Base-by-base conservation (phyloP, 1,140 invertebrate genomes). In the Ceratosolen solmsi region DNA sequence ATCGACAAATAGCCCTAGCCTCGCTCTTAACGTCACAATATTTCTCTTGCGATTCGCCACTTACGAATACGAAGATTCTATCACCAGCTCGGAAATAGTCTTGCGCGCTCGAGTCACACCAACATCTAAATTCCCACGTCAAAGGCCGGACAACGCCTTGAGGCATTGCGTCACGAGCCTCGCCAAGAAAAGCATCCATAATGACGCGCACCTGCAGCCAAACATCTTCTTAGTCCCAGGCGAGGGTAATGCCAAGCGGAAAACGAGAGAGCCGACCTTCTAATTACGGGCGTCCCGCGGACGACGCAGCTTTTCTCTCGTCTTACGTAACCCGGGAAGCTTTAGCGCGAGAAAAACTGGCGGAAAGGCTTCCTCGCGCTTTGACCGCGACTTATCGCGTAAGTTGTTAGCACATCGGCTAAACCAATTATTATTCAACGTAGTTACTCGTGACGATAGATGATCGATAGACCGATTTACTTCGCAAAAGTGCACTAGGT, bases 261-360 rank as follows among this genome's bases (percentile, higher is more conserved):
- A 68, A 68, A 71, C 2, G 33, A 56, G 46, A 56, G 46, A 36
- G 17, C 13, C 1, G 25, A 11, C 51, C 51, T 65, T 65, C 58
- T 51, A 65, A 77, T 77, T 46, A 65, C 17, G 38, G 30, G 13
- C 56, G 36, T 41, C 73, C 73, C 75, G 65, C 41, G 25, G 9
- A 1, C 13, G 38, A n/a, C n/a, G n/a, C n/a, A 38, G 13, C 65
- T 79, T 71, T 71, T 70, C 77, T 30, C 49, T 30, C 20, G 20
- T 33, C 15, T 74, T 56, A 74, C 30, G 49, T 74, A 74, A 60
- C 20, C 36, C n/a, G 33, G 38, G 41, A 46, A 70, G 38, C n/a
- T 15, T 38, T 7, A 20, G 33, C 9, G 33, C 63, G 63, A 41
- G 70, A 20, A 30, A 72, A 72, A 72, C 22, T 20, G 1, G 2